Conservation (phyloP, 1,140 invertebrate species). For the Tachypleus tridentatus region DNA sequence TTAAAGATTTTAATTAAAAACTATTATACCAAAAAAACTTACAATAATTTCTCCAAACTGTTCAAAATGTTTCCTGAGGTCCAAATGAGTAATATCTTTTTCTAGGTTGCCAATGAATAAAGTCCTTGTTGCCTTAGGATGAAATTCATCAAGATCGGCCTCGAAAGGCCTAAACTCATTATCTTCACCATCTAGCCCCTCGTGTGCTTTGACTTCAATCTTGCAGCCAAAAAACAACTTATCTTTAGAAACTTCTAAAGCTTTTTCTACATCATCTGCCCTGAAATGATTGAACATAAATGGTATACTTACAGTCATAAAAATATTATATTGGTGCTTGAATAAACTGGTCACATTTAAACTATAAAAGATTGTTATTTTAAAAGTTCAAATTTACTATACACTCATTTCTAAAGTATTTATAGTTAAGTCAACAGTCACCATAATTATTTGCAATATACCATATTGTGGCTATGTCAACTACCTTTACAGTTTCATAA, state of each 20-base stretch:
- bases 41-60: constrained; percentile 92
- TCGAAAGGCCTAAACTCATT: constrained; percentile 84
- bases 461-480: too few relatives aligned
- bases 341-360: too few relatives aligned
- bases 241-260: constrained; percentile 85
- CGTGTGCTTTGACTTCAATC: constrained; percentile 78
- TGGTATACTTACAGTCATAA: too few relatives aligned
- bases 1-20: background rate
- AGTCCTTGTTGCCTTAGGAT: constrained; percentile 82
- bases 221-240: constrained; percentile 93
- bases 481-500: too few relatives aligned
- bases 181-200: constrained; percentile 72
- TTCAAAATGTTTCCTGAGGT: constrained; percentile 81
- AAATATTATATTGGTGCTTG: too few relatives aligned
- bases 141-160: constrained; percentile 86
- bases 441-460: too few relatives aligned
- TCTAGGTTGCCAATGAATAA: constrained; percentile 86
- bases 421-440: too few relatives aligned
- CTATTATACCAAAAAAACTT: constrained; percentile 30
- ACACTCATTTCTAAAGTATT: too few relatives aligned
- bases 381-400: too few relatives aligned
- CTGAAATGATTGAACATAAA: constrained; percentile 23
- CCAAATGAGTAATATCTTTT: constrained; percentile 76
- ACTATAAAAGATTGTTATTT: too few relatives aligned
- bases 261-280: constrained; percentile 89